Conservation (phyloP, 2,797 vertebrate genomes). For the Microtus agrestis region DNA sequence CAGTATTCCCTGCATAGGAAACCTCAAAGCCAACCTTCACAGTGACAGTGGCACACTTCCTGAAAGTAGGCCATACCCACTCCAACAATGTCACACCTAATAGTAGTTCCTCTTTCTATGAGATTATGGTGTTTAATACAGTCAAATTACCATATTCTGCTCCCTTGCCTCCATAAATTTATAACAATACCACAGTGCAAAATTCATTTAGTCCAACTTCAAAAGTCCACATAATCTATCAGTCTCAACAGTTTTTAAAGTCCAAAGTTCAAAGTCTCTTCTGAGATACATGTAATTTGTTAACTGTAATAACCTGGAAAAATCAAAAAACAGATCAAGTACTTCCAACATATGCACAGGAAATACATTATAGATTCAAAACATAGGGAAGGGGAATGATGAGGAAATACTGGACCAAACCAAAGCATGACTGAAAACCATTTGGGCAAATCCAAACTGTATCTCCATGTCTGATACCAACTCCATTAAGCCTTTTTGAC, state of each 20-base stretch:
- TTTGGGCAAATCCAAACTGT: neutral
- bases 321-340: neutral
- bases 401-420: neutral
- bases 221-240: too few species aligned
- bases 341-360: neutral
- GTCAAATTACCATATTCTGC: too few species aligned
- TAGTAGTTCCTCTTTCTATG: too few species aligned
- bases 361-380: neutral
- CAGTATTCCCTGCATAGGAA: too few species aligned
- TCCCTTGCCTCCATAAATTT: too few species aligned
- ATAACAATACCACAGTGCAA: too few species aligned
- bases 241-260: neutral
- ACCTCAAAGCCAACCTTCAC: too few species aligned
- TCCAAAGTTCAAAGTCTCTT: neutral
- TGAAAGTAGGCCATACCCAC: too few species aligned
- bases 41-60: too few species aligned
- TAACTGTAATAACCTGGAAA: neutral
- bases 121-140: too few species aligned
- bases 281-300: neutral
- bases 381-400: neutral
- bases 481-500: neutral
- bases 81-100: too few species aligned
- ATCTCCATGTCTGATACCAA: neutral
- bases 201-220: too few species aligned
- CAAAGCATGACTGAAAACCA: neutral